These are phyloP conservation scores for Paedocypris sp. DNA, from an alignment of 2,113 vertebrate species.

Conservation along the genomic window DNA sequence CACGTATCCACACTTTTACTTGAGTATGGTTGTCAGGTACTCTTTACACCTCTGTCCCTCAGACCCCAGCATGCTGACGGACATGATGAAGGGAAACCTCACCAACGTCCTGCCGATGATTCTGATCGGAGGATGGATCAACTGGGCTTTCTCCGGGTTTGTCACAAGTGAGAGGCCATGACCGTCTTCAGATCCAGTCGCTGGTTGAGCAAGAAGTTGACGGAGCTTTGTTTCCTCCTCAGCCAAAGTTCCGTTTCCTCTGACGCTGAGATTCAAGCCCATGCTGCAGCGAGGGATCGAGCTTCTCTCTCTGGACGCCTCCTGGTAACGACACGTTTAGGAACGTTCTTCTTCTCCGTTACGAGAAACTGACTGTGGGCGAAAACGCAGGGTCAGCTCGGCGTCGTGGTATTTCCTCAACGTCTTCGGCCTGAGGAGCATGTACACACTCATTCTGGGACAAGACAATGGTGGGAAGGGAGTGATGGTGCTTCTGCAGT, in stretches of 20 bases:
- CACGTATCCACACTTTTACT: too few species aligned
- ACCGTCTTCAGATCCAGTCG: not conserved
- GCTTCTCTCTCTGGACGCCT: conserved; percentile 67
- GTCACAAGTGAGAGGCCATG: conserved; percentile 62
- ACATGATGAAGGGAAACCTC: conserved; percentile 79
- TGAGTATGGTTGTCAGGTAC: too few species aligned
- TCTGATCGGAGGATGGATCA: conserved; percentile 76
- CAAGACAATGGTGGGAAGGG: conserved; percentile 73
- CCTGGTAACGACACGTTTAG: conserved; percentile 56
- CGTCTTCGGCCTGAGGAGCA: conserved; percentile 64
- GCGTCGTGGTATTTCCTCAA: conserved; percentile 75
- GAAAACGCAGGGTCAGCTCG: conserved; percentile 64
- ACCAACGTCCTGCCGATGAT: conserved; percentile 76
- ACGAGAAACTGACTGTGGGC: not conserved
- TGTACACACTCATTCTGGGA: conserved; percentile 69
- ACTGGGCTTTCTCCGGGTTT: conserved; percentile 78
- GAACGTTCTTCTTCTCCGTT: too few species aligned
- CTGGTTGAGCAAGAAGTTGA: not conserved
- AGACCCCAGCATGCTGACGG: conserved; percentile 71
- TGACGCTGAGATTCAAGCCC: conserved; percentile 72
- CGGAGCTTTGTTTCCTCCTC: not conserved
- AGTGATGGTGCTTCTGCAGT: too few species aligned
- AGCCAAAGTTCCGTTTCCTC: conserved; percentile 69
- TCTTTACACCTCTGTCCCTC: conserved; percentile 2
- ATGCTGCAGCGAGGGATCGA: conserved; percentile 75